Evolutionary conservation across 2,888 invertebrate genomes (phyloP), one percentile per base, ranked within the genome.

Genomic region (Drosophila tanythrix): DNA sequence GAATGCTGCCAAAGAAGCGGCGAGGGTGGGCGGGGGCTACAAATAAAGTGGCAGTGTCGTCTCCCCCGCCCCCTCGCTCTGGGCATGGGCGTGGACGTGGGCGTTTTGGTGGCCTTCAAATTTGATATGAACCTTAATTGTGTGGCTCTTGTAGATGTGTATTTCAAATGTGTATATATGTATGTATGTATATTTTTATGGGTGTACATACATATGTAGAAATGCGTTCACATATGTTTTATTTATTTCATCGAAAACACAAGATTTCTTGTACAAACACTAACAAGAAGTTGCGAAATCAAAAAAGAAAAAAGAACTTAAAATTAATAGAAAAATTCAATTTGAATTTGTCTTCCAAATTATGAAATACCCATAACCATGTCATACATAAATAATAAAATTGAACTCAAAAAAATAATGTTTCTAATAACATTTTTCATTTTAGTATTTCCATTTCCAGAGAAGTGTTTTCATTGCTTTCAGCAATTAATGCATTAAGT

Each of bases 101-200:
- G 52, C 62, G 78, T 79, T 29, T 29, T 65, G 70, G 35, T 83
- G 90, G 90, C 85, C 85, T 86, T 86, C 90, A 86, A 86, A 82
- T 76, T 73, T 76, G 64, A 82, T 74, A 74, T 74, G 84, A 89
- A 69, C 90, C 89, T 89, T 90, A 90, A 86, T 86, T 89, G 85
- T 81, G 65, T 31, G 61, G 38, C 38, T 33, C 48, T 66, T 50
- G 29, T 33, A 35, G 29, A 8, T 55, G 29, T 46, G 51, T 38
- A 33, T 76, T 21, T 76, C 38, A 13, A 38, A 50, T 43, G 43
- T n/a, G 59, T 56, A 40, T 43, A 27, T 35, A n/a, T 48, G 21
- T 50, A 51, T 35, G 31, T 58, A 50, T 18, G 38, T 46, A 4
- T 21, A 21, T 21, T 21, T 81, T 81, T 68, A 77, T 77, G 67